Percentiles rank a stretch among this genome's conserved stretches.
These are phyloP conservation scores for Acrocephalus kingi DNA, from an alignment of 2,113 vertebrate species.

Conservation along the genomic window DNA sequence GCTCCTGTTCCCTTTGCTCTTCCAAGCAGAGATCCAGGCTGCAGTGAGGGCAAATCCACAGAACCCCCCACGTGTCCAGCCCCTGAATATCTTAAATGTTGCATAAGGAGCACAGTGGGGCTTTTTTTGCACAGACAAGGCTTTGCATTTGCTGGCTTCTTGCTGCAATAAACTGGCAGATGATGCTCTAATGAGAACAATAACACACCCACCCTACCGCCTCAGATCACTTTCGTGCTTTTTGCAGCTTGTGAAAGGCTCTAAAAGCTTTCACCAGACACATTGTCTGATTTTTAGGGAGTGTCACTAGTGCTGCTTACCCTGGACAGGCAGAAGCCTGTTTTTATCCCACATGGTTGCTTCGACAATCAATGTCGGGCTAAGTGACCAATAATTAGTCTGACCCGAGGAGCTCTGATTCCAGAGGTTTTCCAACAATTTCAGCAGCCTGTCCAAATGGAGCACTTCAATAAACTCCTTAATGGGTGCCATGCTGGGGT, in stretches of 20 bases:
- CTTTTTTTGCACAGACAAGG: background rate
- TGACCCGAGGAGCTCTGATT: background rate
- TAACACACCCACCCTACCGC: background rate
- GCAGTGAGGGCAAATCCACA: background rate
- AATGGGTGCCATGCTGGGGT: background rate
- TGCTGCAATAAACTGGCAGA: slow-evolving; percentile 23
- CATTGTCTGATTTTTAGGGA: slow-evolving; percentile 19
- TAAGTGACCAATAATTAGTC: background rate
- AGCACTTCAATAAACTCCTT: background rate
- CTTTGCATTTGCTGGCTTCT: background rate
- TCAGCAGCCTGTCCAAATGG: background rate
- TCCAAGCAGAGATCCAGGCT: background rate
- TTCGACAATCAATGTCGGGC: background rate
- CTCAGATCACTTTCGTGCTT: background rate
- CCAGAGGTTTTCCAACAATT: background rate
- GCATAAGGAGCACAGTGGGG: background rate
- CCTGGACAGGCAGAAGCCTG: background rate
- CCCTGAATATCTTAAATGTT: background rate
- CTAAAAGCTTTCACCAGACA: slow-evolving; percentile 54
- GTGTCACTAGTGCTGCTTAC: background rate
- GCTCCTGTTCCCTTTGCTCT: background rate
- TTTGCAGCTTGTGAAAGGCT: slow-evolving; percentile 25
- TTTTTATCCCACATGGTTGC: background rate
- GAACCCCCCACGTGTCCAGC: accelerated
- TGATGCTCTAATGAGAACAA: slow-evolving; percentile 33